Conservation (phyloP, 2,797 vertebrate genomes). For the Alectoris magna region DNA sequence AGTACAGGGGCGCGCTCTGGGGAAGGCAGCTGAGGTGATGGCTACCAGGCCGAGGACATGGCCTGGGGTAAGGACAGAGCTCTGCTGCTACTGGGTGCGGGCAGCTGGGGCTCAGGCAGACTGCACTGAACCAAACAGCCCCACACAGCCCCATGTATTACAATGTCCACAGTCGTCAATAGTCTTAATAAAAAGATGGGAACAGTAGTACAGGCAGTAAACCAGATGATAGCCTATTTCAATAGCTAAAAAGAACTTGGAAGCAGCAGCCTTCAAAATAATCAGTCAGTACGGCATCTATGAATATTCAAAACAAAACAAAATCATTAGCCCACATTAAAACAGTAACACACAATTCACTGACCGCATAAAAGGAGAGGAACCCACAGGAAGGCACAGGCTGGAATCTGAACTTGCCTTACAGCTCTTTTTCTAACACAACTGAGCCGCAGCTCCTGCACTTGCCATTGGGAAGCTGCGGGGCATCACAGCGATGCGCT, state of each 20-base stretch:
- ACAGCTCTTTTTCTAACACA: accelerated
- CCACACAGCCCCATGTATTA: too few relatives aligned
- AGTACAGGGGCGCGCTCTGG: too few relatives aligned
- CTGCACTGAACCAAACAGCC: too few relatives aligned
- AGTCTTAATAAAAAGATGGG: neutral
- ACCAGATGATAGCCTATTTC: neutral
- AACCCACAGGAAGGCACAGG: neutral
- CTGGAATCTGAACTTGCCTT: neutral
- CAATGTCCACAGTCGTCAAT: neutral
- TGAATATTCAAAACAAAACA: neutral
- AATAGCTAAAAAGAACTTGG: neutral
- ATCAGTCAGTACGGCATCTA: neutral
- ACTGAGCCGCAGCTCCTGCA: neutral
- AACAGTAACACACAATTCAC: too few relatives aligned
- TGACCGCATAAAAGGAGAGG: neutral
- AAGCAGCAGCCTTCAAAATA: neutral
- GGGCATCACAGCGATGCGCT: too few relatives aligned
- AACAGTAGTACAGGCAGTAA: neutral
- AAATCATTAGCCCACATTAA: neutral
- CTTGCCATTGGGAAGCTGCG: too few relatives aligned
- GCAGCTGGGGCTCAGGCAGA: too few relatives aligned
- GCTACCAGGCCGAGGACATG: too few relatives aligned
- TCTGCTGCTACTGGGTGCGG: too few relatives aligned
- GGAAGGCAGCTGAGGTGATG: too few relatives aligned
- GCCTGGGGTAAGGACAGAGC: too few relatives aligned